These are phyloP conservation scores for Philonicus albiceps DNA, from an alignment of 2,888 invertebrate species.

Conservation along the genomic window DNA sequence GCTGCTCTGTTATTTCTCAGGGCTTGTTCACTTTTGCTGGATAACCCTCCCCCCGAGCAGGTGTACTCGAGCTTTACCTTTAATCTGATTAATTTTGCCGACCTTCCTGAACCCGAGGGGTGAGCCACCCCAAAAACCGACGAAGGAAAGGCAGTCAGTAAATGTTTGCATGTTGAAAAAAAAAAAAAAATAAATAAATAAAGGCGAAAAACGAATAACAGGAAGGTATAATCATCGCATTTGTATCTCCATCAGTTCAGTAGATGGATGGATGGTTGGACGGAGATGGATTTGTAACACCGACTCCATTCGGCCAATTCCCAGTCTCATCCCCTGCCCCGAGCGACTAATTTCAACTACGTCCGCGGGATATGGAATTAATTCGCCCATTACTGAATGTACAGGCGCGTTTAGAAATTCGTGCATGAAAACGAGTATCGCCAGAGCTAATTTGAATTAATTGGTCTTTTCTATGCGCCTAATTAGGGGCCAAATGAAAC, in stretches of 20 bases:
- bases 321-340: background rate
- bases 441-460: constrained; percentile 4
- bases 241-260: background rate
- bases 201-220: background rate
- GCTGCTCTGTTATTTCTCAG: background rate
- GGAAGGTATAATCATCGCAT: background rate
- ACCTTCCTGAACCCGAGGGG: background rate
- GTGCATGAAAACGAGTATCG: background rate
- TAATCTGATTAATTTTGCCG: background rate
- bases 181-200: background rate
- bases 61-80: background rate
- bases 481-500: background rate
- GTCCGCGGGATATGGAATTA: background rate
- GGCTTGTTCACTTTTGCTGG: background rate
- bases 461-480: constrained; percentile 1
- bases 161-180: background rate
- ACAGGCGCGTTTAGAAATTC: background rate
- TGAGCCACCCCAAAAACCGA: background rate
- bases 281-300: background rate
- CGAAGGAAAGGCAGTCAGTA: background rate
- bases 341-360: background rate
- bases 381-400: background rate
- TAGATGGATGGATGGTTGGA: background rate
- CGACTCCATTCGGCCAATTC: background rate
- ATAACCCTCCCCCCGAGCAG: background rate